Conservation (phyloP, 64 coral and sea anemone genomes). For the Porites australiensis region DNA sequence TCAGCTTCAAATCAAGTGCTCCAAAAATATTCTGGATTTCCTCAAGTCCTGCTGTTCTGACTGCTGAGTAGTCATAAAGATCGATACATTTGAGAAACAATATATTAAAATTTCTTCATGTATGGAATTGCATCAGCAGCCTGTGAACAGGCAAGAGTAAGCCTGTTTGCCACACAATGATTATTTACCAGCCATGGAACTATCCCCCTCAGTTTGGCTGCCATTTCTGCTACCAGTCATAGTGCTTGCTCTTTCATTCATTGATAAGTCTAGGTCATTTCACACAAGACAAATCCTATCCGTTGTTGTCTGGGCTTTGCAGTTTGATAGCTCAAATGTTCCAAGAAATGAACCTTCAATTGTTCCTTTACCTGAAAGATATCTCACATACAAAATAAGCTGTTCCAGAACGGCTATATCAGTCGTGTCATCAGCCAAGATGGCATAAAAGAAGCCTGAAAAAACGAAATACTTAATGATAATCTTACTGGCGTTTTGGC, state of each 20-base stretch:
- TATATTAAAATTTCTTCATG: constrained; percentile 1
- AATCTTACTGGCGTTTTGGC: constrained; percentile 18
- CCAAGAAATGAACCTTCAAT: not conserved
- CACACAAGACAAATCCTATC: constrained; percentile 8
- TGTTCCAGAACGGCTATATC: constrained; percentile 2
- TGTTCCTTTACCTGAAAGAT: not conserved
- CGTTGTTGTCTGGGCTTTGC: not conserved
- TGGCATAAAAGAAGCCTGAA: not conserved
- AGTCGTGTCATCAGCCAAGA: not conserved
- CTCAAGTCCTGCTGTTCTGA: not conserved
- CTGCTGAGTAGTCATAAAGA: too few relatives aligned
- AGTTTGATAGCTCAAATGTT: constrained; percentile 20
- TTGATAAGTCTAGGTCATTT: constrained; percentile 9
- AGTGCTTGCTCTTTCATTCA: not conserved
- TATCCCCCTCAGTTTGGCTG: constrained; percentile 16
- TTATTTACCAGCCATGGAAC: not conserved
- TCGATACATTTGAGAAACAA: not conserved
- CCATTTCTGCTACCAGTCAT: not conserved
- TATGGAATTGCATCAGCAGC: not conserved
- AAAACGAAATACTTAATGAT: too few relatives aligned
- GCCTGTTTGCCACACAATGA: constrained; percentile 15
- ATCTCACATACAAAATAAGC: constrained; percentile 3
- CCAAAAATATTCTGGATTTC: not conserved
- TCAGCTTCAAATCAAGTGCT: not conserved
- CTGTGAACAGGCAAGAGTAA: not conserved